Evolutionary conservation across 2,888 invertebrate genomes (phyloP).

Genomic region (Machimus atricapillus): DNA sequence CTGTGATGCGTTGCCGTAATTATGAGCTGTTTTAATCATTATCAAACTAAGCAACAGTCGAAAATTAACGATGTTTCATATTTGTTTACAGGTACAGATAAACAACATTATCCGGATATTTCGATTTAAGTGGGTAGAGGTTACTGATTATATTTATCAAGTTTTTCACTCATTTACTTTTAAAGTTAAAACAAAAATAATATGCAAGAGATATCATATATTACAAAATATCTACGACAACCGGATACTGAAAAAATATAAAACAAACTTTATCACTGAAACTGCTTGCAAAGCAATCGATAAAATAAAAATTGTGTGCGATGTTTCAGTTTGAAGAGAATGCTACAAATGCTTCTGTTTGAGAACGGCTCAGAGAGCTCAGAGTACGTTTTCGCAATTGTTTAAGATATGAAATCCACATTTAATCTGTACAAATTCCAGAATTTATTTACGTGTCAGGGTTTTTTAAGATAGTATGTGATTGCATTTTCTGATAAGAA

Average conservation of each 20-base stretch:
- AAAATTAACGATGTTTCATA: not conserved
- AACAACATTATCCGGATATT: not conserved
- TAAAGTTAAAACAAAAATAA: not conserved
- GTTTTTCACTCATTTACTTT: not conserved
- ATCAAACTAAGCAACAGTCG: not conserved
- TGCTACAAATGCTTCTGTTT: not conserved
- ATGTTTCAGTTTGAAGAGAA: not conserved
- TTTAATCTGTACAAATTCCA: not conserved
- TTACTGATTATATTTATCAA: not conserved
- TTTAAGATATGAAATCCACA: not conserved
- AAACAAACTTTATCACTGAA: not conserved
- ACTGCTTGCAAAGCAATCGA: not conserved
- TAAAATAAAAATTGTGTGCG: not conserved
- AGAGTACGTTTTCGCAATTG: not conserved
- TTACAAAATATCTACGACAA: not conserved
- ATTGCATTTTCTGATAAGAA: not conserved
- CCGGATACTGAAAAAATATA: not conserved
- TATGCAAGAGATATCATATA: not conserved
- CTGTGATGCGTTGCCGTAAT: not conserved
- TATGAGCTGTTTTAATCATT: not conserved
- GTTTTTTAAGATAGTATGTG: not conserved
- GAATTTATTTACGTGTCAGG: not conserved
- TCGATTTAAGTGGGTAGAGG: not conserved
- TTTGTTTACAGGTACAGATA: not conserved
- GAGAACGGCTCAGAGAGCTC: not conserved